These are phyloP conservation scores for Stercorarius parasiticus DNA, from an alignment of 2,113 vertebrate genomes.

Conservation along the genomic window DNA sequence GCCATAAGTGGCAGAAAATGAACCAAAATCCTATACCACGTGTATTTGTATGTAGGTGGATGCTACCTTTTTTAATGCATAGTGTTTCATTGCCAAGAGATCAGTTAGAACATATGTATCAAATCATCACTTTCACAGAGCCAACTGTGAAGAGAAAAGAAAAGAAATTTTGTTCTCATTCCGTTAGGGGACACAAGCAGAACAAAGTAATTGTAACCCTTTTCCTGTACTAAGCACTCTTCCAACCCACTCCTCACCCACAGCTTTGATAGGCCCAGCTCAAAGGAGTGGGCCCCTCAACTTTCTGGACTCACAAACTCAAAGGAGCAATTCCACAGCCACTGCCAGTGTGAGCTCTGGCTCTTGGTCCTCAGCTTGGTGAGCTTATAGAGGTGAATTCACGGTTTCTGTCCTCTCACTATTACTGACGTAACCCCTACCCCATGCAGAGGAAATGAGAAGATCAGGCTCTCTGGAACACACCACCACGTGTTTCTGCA, in stretches of 20 bases:
- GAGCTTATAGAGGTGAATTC: accelerated
- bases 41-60: conserved; percentile 1
- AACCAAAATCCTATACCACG: background rate
- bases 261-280: background rate
- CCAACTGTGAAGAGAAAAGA: background rate
- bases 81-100: conserved; percentile 23
- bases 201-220: background rate
- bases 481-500: background rate
- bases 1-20: background rate
- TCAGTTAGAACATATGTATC: conserved; percentile 27
- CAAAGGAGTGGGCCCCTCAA: background rate
- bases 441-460: background rate
- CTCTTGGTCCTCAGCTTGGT: background rate
- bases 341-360: background rate
- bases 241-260: background rate
- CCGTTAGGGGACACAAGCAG: background rate
- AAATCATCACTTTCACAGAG: background rate
- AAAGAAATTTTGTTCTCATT: background rate
- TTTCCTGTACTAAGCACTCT: background rate
- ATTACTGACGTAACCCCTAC: background rate
- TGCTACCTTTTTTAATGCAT: conserved; percentile 24
- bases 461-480: background rate
- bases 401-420: background rate
- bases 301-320: background rate
- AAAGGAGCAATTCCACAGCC: background rate